Percentiles rank a stretch among this genome's conserved stretches.
Conservation (phyloP, 2,797 vertebrate species). For the Eulemur rubriventer region DNA sequence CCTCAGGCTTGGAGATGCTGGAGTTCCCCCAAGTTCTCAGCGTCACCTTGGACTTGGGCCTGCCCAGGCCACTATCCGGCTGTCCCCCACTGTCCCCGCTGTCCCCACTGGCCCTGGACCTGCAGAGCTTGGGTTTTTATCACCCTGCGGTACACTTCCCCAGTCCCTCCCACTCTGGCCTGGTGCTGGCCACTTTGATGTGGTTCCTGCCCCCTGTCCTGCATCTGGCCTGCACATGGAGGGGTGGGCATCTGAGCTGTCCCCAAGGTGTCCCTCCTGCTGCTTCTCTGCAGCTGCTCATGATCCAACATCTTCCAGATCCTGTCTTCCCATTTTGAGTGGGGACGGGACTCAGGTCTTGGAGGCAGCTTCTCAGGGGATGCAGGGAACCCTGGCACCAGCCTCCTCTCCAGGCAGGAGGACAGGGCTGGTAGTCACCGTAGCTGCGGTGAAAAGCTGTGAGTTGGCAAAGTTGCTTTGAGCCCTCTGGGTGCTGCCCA, state of each 20-base stretch:
- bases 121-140: not conserved
- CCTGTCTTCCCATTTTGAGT: not conserved
- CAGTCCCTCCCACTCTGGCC: constrained; percentile 50
- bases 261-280: not conserved
- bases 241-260: constrained; percentile 30
- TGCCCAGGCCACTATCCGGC: not conserved
- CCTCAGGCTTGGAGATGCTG: not conserved
- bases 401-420: too few species aligned
- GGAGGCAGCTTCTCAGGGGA: not conserved
- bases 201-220: constrained; percentile 66
- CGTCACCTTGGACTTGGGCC: rapidly evolving
- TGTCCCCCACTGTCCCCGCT: not conserved
- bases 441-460: not conserved
- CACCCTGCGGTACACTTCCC: constrained; percentile 61
- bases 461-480: not conserved
- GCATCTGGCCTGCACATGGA: constrained; percentile 84
- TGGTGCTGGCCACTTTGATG: constrained; percentile 80
- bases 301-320: not conserved
- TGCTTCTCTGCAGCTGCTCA: not conserved
- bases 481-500: not conserved
- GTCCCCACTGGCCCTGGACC: not conserved
- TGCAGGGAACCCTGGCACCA: not conserved
- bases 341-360: not conserved
- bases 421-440: not conserved
- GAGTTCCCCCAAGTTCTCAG: not conserved